phyloP scores from a whole-genome alignment of 2,113 vertebrate genomes.

The Halichoerus grypus region DNA sequence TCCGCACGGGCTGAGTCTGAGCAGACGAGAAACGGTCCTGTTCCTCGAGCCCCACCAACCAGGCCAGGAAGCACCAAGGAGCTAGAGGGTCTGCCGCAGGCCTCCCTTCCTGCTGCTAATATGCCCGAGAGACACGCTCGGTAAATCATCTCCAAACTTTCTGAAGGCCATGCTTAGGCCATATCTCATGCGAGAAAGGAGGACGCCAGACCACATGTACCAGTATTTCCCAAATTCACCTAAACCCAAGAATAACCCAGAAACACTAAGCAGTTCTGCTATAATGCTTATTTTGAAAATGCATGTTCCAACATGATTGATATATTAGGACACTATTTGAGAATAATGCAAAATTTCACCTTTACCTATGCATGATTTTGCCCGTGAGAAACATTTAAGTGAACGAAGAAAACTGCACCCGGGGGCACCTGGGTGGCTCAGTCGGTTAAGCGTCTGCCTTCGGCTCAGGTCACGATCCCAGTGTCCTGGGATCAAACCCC shows the following conservation, averaged over 20 bases:
- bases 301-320: neutral
- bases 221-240: neutral
- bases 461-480: too few species aligned
- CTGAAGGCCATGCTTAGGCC: neutral
- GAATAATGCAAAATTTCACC: neutral
- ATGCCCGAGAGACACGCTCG: neutral
- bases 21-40: neutral
- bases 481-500: too few species aligned
- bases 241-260: neutral
- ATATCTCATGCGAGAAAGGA: neutral
- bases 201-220: neutral
- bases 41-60: neutral
- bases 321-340: neutral
- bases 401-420: neutral
- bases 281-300: neutral
- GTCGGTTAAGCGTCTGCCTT: too few species aligned
- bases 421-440: too few species aligned
- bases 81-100: neutral
- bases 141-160: neutral
- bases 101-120: neutral
- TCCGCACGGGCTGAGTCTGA: neutral
- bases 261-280: neutral
- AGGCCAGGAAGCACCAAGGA: neutral
- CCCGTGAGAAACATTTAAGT: neutral
- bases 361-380: neutral